phyloP scores from a whole-genome alignment of 2,888 invertebrate genomes.

The Tipula vernalis region DNA sequence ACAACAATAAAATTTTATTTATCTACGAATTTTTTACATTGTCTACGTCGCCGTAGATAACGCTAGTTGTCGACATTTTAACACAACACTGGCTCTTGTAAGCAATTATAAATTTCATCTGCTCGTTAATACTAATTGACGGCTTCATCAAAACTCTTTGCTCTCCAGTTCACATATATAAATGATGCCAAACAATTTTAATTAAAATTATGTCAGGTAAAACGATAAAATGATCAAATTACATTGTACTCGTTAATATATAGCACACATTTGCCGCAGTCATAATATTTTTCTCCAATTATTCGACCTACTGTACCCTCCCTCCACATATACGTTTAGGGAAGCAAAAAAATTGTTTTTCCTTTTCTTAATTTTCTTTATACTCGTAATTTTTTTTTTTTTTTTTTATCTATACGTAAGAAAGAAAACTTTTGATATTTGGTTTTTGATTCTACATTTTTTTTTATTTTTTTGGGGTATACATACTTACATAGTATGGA shows the following conservation, averaged over 20 bases:
- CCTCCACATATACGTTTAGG: not conserved
- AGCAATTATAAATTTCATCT: too few species aligned
- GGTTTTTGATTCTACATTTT: constrained; percentile 4
- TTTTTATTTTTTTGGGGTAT: not conserved
- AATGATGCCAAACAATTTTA: not conserved
- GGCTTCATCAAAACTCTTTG: too few species aligned
- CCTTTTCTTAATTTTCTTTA: not conserved
- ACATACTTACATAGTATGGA: not conserved
- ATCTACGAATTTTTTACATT: too few species aligned
- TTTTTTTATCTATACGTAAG: not conserved
- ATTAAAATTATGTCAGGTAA: not conserved
- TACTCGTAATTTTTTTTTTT: constrained; percentile 4
- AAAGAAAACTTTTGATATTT: not conserved
- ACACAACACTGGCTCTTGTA: too few species aligned
- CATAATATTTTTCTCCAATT: not conserved
- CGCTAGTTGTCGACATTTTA: too few species aligned
- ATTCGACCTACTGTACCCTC: not conserved
- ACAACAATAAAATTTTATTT: too few species aligned
- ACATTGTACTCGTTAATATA: not conserved
- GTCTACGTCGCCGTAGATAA: too few species aligned
- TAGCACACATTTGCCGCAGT: not conserved
- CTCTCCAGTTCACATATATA: not conserved
- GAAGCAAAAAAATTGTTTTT: not conserved
- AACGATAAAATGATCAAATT: not conserved
- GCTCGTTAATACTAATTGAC: too few species aligned